Base-by-base conservation (phyloP, 1,140 invertebrate species). In the Drosophila ercepeae region DNA sequence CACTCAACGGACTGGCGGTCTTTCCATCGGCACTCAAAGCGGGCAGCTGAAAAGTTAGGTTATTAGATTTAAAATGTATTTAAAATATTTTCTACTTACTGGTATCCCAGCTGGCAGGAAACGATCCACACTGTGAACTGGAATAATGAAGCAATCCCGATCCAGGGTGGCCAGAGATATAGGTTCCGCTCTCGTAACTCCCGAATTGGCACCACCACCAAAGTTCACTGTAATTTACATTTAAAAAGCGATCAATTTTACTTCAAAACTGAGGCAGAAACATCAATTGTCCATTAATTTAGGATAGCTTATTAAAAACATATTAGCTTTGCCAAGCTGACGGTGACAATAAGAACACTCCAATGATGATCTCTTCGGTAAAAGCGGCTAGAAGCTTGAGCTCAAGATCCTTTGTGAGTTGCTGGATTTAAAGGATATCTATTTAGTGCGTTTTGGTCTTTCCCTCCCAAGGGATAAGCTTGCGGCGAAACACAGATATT, bases 61-160 rank as follows among this genome's bases (percentile, higher is more conserved):
- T 6, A 11, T 19, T 44, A 13, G 8, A 7, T 16, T 14, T 8
- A 25, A 29, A 25, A 46, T 34, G 4, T 4, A 4, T 18, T n/a
- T n/a, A n/a, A n/a, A 25, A 41, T 16, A 41, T 41, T 41, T 16
- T 14, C 3, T 6, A 50, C 29, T 69, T 93, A 97, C 96, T 84
- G 96, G 96, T 52, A 97, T 95, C 79, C 96, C 96, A 51, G 95
- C 96, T 67, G 96, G 96, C 75, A 97, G 93, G 92, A 97, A 97
- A 63, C 96, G 93, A 91, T 96, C 95, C 61, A 97, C 92, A 82
- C 95, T 96, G 60, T 96, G 95, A 8, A 97, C 94, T 8, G 96
- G 96, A 92, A 97, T 97, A 89, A 97, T 97, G 91, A 97, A 97
- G 91, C 96, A 97, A 92, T 97, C 96, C 84, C 95, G 93, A 90